Evolutionary conservation across 2,113 vertebrate genomes (phyloP).

Genomic region (Salvelinus namaycush): DNA sequence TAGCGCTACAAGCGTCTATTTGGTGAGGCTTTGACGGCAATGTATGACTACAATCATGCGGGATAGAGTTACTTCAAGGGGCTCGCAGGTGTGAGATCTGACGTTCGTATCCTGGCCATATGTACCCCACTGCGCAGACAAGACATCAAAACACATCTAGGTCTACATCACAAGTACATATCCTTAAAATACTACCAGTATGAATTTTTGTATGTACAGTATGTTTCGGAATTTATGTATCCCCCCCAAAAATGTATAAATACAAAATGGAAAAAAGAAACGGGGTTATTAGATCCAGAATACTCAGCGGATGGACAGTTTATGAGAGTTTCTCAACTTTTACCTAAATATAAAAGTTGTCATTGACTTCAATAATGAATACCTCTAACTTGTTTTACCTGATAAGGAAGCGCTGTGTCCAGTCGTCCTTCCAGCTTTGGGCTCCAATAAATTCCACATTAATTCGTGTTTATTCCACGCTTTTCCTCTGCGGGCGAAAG

Average conservation of each 20-base stretch:
- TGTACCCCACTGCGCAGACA: constrained; percentile 26
- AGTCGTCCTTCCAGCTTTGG: constrained; percentile 73
- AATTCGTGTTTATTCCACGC: constrained; percentile 85
- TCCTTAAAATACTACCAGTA: constrained; percentile 28
- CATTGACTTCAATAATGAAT: not conserved
- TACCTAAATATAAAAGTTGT: not conserved
- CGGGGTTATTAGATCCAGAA: too few relatives aligned
- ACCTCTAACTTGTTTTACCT: constrained; percentile 57
- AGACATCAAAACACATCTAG: constrained; percentile 49
- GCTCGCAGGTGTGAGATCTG: constrained; percentile 75
- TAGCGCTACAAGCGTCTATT: constrained; percentile 61
- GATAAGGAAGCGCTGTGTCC: constrained; percentile 75
- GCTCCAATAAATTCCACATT: constrained; percentile 85
- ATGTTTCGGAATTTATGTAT: not conserved
- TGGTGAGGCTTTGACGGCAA: constrained; percentile 68
- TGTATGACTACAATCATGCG: constrained; percentile 71
- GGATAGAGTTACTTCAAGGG: constrained; percentile 69
- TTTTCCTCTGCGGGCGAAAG: constrained; percentile 69
- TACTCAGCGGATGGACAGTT: not conserved
- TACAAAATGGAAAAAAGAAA: not conserved
- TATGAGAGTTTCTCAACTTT: not conserved
- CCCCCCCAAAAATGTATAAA: not conserved
- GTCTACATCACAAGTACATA: constrained; percentile 54
- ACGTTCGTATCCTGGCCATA: constrained; percentile 61
- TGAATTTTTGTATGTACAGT: constrained; percentile 11